Evolutionary conservation across 1,140 invertebrate species (phyloP).

Genomic region (Ericerus pela): DNA sequence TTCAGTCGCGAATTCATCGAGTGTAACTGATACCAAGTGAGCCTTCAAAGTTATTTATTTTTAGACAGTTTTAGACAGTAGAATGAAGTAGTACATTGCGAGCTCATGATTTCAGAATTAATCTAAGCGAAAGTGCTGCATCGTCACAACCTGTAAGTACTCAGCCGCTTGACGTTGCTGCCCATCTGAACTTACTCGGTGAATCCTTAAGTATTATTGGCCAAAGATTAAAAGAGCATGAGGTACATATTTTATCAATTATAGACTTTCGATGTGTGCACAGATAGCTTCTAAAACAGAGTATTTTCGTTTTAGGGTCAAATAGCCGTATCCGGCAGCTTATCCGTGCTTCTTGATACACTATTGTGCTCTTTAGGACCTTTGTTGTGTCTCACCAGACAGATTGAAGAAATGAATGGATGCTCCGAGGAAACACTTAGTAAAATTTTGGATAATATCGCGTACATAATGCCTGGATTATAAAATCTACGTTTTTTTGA

Average conservation of each 20-base stretch:
- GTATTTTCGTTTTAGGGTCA: slow-evolving; percentile 48
- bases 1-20: no score
- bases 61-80: no score
- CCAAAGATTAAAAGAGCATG: slow-evolving; percentile 63
- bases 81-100: no score
- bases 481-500: no score
- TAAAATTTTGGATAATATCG: slow-evolving; percentile 81
- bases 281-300: background rate
- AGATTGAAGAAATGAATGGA: slow-evolving; percentile 59
- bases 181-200: slow-evolving; percentile 80
- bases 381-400: slow-evolving; percentile 70
- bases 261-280: no score
- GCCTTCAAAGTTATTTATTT: no score
- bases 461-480: slow-evolving; percentile 91
- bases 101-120: no score
- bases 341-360: slow-evolving; percentile 88
- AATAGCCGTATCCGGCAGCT: slow-evolving; percentile 82
- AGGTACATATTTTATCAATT: slow-evolving; percentile 37
- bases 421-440: slow-evolving; percentile 51
- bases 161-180: slow-evolving; percentile 76
- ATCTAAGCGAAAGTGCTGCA: no score
- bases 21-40: no score
- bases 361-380: slow-evolving; percentile 83
- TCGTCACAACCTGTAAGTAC: slow-evolving; percentile 30
- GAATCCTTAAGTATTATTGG: slow-evolving; percentile 88